Evolutionary conservation across 2,888 invertebrate species (phyloP).

Genomic region (Xestia ashworthii): DNA sequence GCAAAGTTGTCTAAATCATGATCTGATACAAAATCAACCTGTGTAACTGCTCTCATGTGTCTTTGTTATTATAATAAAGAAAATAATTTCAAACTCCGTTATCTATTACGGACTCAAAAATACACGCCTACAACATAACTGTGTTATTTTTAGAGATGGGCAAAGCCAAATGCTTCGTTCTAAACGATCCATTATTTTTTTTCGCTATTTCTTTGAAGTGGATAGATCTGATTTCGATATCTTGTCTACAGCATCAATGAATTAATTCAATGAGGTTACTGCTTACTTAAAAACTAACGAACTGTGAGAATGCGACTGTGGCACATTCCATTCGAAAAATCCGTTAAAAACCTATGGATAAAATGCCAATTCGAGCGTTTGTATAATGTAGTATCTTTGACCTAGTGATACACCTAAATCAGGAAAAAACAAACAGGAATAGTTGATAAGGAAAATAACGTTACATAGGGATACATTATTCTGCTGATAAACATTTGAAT

Average conservation of each 20-base stretch:
- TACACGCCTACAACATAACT: neutral
- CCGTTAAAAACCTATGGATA: neutral
- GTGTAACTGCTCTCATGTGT: neutral
- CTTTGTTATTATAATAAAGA: conserved; percentile 3
- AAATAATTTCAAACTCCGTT: neutral
- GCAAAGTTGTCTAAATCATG: neutral
- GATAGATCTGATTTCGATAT: neutral
- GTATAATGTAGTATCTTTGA: conserved; percentile 13
- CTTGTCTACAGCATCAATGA: neutral
- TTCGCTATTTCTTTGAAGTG: neutral
- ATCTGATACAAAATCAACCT: neutral
- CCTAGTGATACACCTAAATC: conserved; percentile 31
- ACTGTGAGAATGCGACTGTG: neutral
- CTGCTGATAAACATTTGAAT: conserved; percentile 18
- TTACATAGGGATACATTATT: conserved; percentile 10
- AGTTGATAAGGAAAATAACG: conserved; percentile 25
- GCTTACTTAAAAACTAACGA: neutral
- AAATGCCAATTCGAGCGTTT: conserved; percentile 6
- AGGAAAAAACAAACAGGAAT: conserved; percentile 35
- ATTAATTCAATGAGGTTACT: neutral
- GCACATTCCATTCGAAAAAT: neutral
- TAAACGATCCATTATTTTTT: neutral
- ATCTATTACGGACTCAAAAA: conserved; percentile 1
- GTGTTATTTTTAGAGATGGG: neutral
- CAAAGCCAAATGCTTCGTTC: neutral